A percentile compares a stretch with the other conserved stretches of the same genome.
phyloP scores from a whole-genome alignment of 2,797 vertebrate genomes.

The Enteromius mattozi region DNA sequence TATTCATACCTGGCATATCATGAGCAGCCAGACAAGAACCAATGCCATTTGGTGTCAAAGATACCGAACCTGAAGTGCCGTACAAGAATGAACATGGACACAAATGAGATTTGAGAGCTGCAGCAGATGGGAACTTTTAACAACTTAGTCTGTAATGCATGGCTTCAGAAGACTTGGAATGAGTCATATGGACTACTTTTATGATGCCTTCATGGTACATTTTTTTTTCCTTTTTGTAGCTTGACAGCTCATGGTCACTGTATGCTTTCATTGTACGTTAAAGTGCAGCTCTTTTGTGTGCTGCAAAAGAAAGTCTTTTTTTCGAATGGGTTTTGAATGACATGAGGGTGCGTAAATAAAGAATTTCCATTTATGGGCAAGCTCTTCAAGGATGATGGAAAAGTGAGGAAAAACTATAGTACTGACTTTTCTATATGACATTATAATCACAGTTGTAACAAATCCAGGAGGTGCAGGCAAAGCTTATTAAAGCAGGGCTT shows the following conservation, averaged over 20 bases:
- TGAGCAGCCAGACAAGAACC: background rate
- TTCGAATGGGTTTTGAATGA: background rate
- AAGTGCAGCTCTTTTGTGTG: slow-evolving; percentile 1
- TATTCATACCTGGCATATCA: background rate
- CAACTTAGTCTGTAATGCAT: background rate
- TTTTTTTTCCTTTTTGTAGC: slow-evolving; percentile 8
- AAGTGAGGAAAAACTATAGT: background rate
- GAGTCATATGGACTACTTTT: background rate
- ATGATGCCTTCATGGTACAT: background rate
- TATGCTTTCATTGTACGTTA: background rate
- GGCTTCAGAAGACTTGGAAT: background rate
- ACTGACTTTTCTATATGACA: slow-evolving; percentile 16
- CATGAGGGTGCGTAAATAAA: background rate
- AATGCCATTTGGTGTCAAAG: background rate
- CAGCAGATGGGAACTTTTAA: background rate
- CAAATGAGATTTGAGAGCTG: background rate
- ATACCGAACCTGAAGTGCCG: background rate
- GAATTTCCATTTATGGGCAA: background rate
- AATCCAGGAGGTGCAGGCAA: slow-evolving; percentile 31
- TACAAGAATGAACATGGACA: background rate
- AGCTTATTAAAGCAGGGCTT: slow-evolving; percentile 42
- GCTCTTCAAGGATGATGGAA: slow-evolving; percentile 1
- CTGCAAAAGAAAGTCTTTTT: background rate
- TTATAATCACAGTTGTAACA: slow-evolving; percentile 8
- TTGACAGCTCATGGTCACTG: slow-evolving; percentile 14